Conservation (phyloP, 2,113 vertebrate species). For the Trematocara variabile region DNA sequence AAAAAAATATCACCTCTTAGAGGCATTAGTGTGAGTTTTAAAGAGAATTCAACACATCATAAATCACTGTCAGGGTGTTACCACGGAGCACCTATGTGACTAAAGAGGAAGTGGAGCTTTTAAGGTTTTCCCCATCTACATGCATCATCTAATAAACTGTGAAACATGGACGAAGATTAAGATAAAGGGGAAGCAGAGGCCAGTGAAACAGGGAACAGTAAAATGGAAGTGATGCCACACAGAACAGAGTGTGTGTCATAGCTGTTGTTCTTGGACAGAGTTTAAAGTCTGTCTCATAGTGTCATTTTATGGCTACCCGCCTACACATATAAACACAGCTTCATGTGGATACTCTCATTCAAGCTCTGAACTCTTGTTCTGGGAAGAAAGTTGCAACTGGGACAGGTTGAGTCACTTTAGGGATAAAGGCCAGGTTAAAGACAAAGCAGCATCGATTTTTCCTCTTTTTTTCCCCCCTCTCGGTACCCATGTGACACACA, state of each 20-base stretch:
- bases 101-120: background rate
- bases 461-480: background rate
- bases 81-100: background rate
- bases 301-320: constrained; percentile 62
- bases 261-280: constrained; percentile 31
- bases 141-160: background rate
- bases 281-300: constrained; percentile 48
- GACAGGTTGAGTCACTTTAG: constrained; percentile 29
- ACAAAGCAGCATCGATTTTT: background rate
- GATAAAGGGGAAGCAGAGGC: background rate
- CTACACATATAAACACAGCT: constrained; percentile 44
- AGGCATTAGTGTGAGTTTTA: background rate
- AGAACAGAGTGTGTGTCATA: background rate
- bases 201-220: background rate
- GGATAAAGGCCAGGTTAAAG: constrained; percentile 1
- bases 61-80: constrained; percentile 12
- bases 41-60: constrained; percentile 12
- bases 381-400: constrained; percentile 17
- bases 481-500: background rate
- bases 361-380: constrained; percentile 16
- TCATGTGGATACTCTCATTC: constrained; percentile 25
- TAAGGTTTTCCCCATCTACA: background rate
- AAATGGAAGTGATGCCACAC: background rate
- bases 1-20: background rate
- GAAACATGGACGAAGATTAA: background rate